A percentile compares a stretch with the other conserved stretches of the same genome.
Conservation (phyloP, 2,797 vertebrate species). For the Muscicapa striata region DNA sequence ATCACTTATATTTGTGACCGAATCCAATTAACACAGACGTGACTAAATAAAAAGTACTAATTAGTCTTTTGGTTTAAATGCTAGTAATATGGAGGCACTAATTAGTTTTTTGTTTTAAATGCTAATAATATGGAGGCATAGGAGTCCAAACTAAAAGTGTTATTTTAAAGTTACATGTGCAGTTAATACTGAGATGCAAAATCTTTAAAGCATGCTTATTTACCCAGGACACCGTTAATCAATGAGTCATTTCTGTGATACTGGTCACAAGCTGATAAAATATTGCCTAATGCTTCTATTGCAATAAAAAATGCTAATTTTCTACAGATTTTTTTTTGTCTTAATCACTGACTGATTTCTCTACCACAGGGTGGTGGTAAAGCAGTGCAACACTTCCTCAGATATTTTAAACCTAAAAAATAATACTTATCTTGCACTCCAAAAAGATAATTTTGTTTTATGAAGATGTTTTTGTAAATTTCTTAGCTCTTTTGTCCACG, state of each 20-base stretch:
- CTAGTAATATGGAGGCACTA: slow-evolving; percentile 29
- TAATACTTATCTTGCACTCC: not conserved
- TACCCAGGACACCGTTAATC: not conserved
- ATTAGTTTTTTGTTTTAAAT: slow-evolving; percentile 71
- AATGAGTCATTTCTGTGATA: not conserved
- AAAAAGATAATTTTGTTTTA: not conserved
- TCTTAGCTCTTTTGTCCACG: not conserved
- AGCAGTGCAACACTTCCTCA: slow-evolving; percentile 9
- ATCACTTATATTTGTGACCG: slow-evolving; percentile 49
- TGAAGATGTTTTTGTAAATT: not conserved
- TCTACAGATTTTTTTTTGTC: not conserved
- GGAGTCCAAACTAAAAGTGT: not conserved
- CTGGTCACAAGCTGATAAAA: not conserved
- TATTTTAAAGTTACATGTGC: not conserved
- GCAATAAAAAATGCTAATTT: not conserved
- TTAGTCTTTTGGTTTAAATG: slow-evolving; percentile 72
- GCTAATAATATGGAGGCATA: slow-evolving; percentile 33
- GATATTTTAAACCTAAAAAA: not conserved
- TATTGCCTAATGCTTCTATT: not conserved
- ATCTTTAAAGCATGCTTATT: not conserved
- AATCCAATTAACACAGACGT: slow-evolving; percentile 76
- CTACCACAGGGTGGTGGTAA: slow-evolving; percentile 29
- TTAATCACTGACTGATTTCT: not conserved
- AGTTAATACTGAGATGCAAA: not conserved
- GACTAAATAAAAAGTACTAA: slow-evolving; percentile 69